Conservation (phyloP, 1,140 invertebrate species). For the Tetramorium alpestre region DNA sequence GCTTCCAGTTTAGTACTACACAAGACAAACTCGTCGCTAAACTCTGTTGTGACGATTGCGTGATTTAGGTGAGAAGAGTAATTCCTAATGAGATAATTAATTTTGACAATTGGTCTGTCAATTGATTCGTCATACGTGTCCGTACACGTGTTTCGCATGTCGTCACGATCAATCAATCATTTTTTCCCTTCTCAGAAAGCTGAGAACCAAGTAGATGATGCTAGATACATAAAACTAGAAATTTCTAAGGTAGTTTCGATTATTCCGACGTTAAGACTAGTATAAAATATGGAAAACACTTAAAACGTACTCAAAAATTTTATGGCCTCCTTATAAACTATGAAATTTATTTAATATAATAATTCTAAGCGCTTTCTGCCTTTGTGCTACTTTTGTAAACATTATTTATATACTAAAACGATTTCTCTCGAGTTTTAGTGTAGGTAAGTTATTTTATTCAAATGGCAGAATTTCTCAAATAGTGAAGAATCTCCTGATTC, state of each 20-base stretch:
- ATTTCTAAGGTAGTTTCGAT: neutral
- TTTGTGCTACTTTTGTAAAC: slow-evolving; percentile 2
- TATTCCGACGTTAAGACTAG: neutral
- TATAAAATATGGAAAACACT: neutral
- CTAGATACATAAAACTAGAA: neutral
- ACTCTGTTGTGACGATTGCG: slow-evolving; percentile 28
- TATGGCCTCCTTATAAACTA: too few relatives aligned
- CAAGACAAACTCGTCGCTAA: neutral
- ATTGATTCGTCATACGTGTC: neutral
- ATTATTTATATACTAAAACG: neutral
- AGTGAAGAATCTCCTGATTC: neutral
- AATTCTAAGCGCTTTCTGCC: slow-evolving; percentile 16
- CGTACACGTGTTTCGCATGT: neutral
- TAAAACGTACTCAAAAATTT: neutral
- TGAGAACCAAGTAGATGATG: neutral
- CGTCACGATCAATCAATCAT: neutral
- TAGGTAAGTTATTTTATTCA: neutral
- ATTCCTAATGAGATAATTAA: slow-evolving; percentile 16
- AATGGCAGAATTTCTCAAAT: neutral
- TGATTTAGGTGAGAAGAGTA: slow-evolving; percentile 7
- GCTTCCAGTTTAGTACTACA: neutral
- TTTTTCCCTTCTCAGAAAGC: neutral
- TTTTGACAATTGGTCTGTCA: neutral
- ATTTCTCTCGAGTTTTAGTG: neutral
- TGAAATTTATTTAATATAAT: neutral